A percentile compares a stretch with the other conserved stretches of the same genome.
Conservation (phyloP, 53 echinoderm and acorn worm genomes). For the Echinarachnius parma region DNA sequence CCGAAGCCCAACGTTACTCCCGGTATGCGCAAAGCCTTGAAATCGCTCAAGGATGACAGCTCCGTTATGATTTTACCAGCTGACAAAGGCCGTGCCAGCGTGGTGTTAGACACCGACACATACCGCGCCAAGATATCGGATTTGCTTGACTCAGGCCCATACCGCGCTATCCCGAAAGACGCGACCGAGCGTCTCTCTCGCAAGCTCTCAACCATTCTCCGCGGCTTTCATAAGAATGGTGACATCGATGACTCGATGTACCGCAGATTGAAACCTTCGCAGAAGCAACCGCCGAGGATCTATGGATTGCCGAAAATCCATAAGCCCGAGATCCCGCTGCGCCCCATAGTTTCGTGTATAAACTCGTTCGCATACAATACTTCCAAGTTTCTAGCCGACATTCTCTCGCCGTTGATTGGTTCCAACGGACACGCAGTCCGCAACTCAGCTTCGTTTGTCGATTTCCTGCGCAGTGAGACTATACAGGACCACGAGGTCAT, state of each 20-base stretch:
- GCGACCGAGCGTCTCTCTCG: conserved; percentile 3
- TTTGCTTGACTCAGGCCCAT: background rate
- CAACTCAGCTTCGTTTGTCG: too few species aligned
- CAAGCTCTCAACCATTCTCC: conserved; percentile 5
- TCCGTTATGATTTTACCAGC: conserved; percentile 22
- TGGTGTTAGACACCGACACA: conserved; percentile 2
- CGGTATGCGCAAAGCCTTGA: too few species aligned
- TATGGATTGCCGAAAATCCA: conserved; percentile 33
- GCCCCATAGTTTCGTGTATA: conserved; percentile 44
- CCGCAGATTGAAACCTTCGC: background rate
- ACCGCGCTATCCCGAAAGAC: background rate
- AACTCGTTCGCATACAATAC: conserved; percentile 36
- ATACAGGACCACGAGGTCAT: too few species aligned
- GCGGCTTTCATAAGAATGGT: conserved; percentile 16
- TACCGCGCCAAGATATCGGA: conserved; percentile 29
- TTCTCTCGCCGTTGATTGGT: conserved; percentile 41
- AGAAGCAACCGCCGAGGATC: conserved; percentile 30
- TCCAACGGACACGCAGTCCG: background rate
- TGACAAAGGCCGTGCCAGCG: conserved; percentile 26
- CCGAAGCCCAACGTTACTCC: too few species aligned
- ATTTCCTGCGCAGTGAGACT: too few species aligned
- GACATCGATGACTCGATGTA: conserved; percentile 1
- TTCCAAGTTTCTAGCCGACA: conserved; percentile 42
- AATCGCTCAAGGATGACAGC: too few species aligned
- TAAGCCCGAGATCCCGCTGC: conserved; percentile 25